These are phyloP conservation scores for Chloroclysta siterata DNA, from an alignment of 2,888 invertebrate species.

Conservation along the genomic window DNA sequence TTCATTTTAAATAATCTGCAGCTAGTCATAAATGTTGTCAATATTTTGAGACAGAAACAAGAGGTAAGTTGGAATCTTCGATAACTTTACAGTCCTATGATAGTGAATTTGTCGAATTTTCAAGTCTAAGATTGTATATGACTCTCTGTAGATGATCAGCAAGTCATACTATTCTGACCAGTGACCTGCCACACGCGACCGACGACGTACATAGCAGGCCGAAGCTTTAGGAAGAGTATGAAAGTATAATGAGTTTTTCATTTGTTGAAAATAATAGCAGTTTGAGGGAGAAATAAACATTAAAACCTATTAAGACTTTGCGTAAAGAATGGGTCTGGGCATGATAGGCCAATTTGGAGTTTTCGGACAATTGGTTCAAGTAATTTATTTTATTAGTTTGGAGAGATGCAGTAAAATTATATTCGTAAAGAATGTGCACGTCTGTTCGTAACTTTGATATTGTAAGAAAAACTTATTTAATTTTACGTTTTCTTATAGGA, in stretches of 20 bases:
- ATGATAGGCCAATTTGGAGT: constrained; percentile 22
- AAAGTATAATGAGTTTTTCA: constrained; percentile 48
- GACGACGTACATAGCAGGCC: constrained; percentile 40
- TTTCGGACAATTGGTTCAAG: constrained; percentile 23
- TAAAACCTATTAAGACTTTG: constrained; percentile 33
- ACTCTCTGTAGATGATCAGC: no score
- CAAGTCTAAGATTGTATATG: no score
- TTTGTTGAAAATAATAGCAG: constrained; percentile 47
- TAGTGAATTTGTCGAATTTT: no score
- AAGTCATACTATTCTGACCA: no score
- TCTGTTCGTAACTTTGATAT: neutral
- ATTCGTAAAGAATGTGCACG: constrained; percentile 9
- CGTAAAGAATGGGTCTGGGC: constrained; percentile 27
- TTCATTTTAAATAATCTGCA: no score
- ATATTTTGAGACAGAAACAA: no score
- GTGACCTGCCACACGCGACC: neutral
- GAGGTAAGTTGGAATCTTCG: no score
- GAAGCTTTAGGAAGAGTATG: constrained; percentile 33
- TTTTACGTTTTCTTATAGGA: no score
- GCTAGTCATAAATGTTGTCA: no score
- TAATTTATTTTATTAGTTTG: constrained; percentile 30
- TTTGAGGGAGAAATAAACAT: constrained; percentile 38
- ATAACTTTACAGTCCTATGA: no score
- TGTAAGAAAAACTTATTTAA: no score
- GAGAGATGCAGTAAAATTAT: constrained; percentile 14